phyloP scores from a whole-genome alignment of 2,113 vertebrate genomes.

The human (Homo sapiens) region DNA sequence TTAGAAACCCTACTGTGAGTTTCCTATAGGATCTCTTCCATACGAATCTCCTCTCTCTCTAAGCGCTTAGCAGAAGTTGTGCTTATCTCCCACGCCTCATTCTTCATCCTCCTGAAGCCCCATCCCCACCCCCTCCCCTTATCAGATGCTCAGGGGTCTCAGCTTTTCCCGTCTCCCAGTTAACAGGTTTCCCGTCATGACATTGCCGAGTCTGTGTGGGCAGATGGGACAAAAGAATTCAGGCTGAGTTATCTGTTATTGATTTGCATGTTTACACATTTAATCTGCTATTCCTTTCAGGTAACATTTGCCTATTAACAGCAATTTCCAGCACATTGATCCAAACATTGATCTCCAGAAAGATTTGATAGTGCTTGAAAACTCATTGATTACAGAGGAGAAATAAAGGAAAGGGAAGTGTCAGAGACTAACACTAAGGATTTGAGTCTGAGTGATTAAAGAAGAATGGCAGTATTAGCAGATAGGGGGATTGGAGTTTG shows the following conservation, averaged over 20 bases:
- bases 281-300: conserved; percentile 40
- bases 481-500: background rate
- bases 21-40: background rate
- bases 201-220: background rate
- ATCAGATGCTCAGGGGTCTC: background rate
- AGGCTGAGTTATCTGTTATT: conserved; percentile 32
- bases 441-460: background rate
- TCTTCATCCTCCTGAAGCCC: background rate
- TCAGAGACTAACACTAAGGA: background rate
- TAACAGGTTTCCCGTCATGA: background rate
- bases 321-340: conserved; percentile 65
- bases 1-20: background rate
- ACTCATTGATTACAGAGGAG: conserved; percentile 57
- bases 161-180: fast-evolving
- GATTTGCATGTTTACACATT: conserved; percentile 43
- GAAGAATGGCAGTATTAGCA: background rate
- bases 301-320: conserved; percentile 64
- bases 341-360: conserved; percentile 50
- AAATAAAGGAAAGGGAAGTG: background rate
- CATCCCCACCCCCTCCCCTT: fast-evolving
- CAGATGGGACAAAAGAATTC: background rate
- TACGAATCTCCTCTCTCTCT: background rate
- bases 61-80: background rate
- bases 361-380: conserved; percentile 50
- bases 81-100: background rate